phyloP scores from a whole-genome alignment of 2,113 vertebrate genomes.

The Xerus inauris region DNA sequence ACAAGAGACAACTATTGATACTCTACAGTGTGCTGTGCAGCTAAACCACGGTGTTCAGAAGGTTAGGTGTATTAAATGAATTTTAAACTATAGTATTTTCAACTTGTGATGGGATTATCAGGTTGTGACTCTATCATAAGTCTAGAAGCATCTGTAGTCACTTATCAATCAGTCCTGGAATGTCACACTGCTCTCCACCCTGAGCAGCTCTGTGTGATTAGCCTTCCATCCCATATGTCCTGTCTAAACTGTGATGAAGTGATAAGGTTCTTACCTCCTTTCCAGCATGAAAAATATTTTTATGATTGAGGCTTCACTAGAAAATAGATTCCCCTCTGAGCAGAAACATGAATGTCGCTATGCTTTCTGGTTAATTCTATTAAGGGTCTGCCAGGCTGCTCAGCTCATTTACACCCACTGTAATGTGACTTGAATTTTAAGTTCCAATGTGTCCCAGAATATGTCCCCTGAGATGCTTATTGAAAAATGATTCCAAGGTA shows the following conservation, averaged over 20 bases:
- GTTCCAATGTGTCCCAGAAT: constrained; percentile 18
- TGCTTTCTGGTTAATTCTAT: constrained; percentile 70
- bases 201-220: not conserved
- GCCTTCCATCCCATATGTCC: not conserved
- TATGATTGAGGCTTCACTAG: constrained; percentile 47
- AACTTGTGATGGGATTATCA: not conserved
- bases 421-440: constrained; percentile 47
- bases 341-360: constrained; percentile 16
- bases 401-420: not conserved
- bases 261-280: constrained; percentile 48
- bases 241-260: constrained; percentile 43
- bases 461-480: not conserved
- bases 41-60: not conserved
- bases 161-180: constrained; percentile 18
- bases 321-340: constrained; percentile 50
- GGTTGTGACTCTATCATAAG: not conserved
- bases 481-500: constrained; percentile 40
- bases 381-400: not conserved
- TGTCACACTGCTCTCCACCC: not conserved
- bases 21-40: not conserved
- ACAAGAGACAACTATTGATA: too few relatives aligned
- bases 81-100: not conserved
- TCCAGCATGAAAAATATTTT: constrained; percentile 49
- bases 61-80: not conserved
- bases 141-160: not conserved